phyloP scores from a whole-genome alignment of 2,888 invertebrate species.

The Zaprionus bogoriensis region DNA sequence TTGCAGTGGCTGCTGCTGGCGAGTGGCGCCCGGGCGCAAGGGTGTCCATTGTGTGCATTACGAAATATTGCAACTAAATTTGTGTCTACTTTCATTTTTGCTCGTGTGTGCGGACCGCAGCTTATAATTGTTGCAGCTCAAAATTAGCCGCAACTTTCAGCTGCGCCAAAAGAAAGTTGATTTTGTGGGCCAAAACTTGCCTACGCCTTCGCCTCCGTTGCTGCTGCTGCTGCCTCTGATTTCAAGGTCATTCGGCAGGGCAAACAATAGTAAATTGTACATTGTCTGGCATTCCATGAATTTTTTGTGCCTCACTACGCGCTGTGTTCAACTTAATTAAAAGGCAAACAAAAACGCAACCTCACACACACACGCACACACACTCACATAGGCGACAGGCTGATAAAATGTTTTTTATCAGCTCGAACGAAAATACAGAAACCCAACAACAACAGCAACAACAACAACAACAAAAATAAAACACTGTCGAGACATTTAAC shows the following conservation, averaged over 20 bases:
- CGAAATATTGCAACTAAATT: constrained; percentile 67
- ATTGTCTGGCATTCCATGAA: constrained; percentile 42
- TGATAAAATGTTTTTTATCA: constrained; percentile 70
- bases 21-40: constrained; percentile 17
- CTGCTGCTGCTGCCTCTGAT: background rate
- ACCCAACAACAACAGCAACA: constrained; percentile 25
- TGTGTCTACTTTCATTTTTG: constrained; percentile 67
- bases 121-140: constrained; percentile 55
- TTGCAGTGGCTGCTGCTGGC: constrained; percentile 3
- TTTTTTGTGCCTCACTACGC: constrained; percentile 34
- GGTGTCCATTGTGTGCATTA: constrained; percentile 57
- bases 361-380: constrained; percentile 39
- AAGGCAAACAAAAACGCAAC: constrained; percentile 69
- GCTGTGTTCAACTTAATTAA: constrained; percentile 71
- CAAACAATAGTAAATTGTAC: constrained; percentile 53
- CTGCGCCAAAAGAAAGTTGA: constrained; percentile 50
- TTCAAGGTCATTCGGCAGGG: constrained; percentile 45
- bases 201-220: background rate
- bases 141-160: constrained; percentile 57
- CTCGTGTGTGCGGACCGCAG: constrained; percentile 22
- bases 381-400: constrained; percentile 27
- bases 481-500: constrained; percentile 65
- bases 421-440: constrained; percentile 23
- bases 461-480: constrained; percentile 24
- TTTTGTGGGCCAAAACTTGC: constrained; percentile 28